Evolutionary conservation across 2,797 vertebrate species (phyloP), one percentile per base, ranked within the genome.

Genomic region (Syndactyla subalaris): DNA sequence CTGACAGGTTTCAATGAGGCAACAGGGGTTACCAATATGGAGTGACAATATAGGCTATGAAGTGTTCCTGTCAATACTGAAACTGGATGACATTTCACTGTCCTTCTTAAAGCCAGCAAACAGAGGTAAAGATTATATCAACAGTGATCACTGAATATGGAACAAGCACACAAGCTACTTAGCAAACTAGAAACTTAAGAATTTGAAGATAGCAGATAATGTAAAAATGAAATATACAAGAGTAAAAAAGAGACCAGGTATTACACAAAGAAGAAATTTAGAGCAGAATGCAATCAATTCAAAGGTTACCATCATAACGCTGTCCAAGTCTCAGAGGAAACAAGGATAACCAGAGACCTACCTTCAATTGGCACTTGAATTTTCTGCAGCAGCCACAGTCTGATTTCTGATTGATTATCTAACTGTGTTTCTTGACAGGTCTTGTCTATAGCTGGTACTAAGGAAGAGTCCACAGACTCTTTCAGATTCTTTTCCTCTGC

Each of bases 331-430:
- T 84, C 89, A 95, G 90, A 93, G 57, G 91, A 93, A 93, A 96
- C 30, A 76, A 90, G 49, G 68, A 92, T 49, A 92, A 94, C 70
- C 85, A 94, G 34, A 91, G 65, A 61, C 97, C 97, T 97, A 99
- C 99, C 99, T 99, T 99, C 98, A 88, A 99, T 99, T 93, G 99
- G 99, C 75, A 98, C 98, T 95, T 99, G 99, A 97, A 99, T 99
- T 98, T 98, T 98, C 98, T 99, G 98, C 95, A 99, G 92, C 76
- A 99, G 98, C 99, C 99, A 99, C 7, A 98, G 98, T 96, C 99
- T 99, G 97, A 99, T 98, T 97, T 99, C 99, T 9, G 99, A 98
- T 89, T 99, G 98, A 73, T 98, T 98, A 97, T 97, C 98, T 95
- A 97, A 98, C 96, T 98, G 98, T 65, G 97, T 70, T 57, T 97